Evolutionary conservation across 2,113 vertebrate genomes (phyloP).

Genomic region (Melanerpes formicivorus): DNA sequence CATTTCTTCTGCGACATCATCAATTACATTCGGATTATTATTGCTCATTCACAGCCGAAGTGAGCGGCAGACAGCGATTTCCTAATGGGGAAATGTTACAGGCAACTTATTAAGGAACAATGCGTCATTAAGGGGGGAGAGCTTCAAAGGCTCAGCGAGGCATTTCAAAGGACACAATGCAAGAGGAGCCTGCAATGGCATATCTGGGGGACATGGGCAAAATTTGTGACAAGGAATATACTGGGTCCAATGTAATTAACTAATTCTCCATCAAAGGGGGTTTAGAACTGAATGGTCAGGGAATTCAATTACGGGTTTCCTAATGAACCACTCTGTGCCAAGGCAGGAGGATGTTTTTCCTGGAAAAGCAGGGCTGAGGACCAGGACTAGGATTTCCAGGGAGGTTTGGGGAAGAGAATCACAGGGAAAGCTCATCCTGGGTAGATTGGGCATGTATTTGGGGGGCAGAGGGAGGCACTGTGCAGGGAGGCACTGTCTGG

Average conservation of each 20-base stretch:
- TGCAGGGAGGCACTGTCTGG: rapidly evolving
- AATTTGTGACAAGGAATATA: conserved; percentile 62
- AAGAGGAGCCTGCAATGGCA: conserved; percentile 6
- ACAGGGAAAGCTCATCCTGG: neutral
- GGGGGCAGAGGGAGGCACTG: rapidly evolving
- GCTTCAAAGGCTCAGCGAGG: conserved; percentile 64
- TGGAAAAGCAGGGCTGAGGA: conserved; percentile 15
- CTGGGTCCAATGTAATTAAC: conserved; percentile 64
- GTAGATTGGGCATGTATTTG: rapidly evolving
- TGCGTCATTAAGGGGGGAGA: conserved; percentile 65
- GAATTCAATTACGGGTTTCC: conserved; percentile 69
- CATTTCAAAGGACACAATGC: conserved; percentile 65
- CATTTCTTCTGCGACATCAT: conserved; percentile 42
- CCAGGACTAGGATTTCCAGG: neutral
- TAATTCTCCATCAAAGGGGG: conserved; percentile 71
- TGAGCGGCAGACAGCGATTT: conserved; percentile 46
- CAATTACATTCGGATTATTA: conserved; percentile 67
- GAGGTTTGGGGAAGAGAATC: neutral
- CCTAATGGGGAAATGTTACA: conserved; percentile 62
- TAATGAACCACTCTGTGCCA: conserved; percentile 54
- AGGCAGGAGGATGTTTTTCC: conserved; percentile 15
- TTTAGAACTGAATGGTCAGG: conserved; percentile 71
- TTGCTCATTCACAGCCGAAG: conserved; percentile 37
- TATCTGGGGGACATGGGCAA: conserved; percentile 66
- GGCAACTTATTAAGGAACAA: conserved; percentile 70